Percentiles rank a stretch among this genome's conserved stretches.
Conservation (phyloP, 2,113 vertebrate species). For the Chaetodon trifascialis region DNA sequence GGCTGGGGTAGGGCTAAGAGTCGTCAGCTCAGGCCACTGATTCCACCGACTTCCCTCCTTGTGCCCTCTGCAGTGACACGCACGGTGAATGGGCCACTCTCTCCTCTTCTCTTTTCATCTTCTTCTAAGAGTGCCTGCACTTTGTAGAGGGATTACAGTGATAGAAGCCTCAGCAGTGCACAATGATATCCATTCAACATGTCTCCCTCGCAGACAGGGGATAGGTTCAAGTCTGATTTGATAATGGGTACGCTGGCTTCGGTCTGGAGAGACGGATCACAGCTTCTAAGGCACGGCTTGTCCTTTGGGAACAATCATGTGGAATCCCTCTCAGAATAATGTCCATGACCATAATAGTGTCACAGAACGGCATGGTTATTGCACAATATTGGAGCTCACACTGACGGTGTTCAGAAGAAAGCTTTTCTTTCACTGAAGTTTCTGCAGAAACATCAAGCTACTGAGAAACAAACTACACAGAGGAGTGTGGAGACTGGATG, state of each 20-base stretch:
- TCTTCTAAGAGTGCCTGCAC: conserved; percentile 72
- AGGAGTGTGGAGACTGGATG: background rate
- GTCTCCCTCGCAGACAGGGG: conserved; percentile 70
- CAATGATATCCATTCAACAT: conserved; percentile 80
- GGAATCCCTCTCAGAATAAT: conserved; percentile 61
- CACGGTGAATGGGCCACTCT: conserved; percentile 66
- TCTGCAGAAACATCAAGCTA: background rate
- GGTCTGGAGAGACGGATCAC: conserved; percentile 59
- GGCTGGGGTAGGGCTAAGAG: conserved; percentile 61
- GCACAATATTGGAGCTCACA: conserved; percentile 14
- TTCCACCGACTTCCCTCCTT: conserved; percentile 58
- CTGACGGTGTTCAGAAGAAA: background rate
- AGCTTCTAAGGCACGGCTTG: conserved; percentile 53
- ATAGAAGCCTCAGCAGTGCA: conserved; percentile 75
- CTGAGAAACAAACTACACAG: background rate
- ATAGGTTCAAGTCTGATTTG: conserved; percentile 75
- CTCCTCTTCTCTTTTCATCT: conserved; percentile 73
- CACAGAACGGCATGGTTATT: conserved; percentile 22
- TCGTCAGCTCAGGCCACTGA: conserved; percentile 68
- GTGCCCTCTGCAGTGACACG: conserved; percentile 69
- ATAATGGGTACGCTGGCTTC: conserved; percentile 66
- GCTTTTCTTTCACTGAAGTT: conserved; percentile 7
- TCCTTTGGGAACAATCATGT: conserved; percentile 62
- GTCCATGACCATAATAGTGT: conserved; percentile 46
- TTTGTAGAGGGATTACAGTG: conserved; percentile 81